Conservation (phyloP, 2,888 invertebrate genomes). For the Stratiomys singularior region DNA sequence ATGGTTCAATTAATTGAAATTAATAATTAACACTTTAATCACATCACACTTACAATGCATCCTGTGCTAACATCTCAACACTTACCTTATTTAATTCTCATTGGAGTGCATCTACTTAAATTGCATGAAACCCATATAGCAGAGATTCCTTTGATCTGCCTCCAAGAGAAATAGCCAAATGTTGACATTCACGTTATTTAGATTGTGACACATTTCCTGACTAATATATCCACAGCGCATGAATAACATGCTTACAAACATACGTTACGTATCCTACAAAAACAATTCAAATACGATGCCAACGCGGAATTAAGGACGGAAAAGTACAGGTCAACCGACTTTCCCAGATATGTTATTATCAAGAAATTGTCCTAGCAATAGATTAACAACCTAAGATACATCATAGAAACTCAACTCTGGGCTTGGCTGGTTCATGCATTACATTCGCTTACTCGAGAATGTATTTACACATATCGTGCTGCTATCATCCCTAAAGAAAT, state of each 20-base stretch:
- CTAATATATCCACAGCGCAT: background rate
- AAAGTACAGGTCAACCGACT: slow-evolving; percentile 15
- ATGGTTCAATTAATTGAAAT: no score
- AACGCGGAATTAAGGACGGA: no score
- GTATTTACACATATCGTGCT: background rate
- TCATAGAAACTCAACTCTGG: background rate
- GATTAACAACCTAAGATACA: slow-evolving; percentile 4
- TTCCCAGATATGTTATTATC: background rate
- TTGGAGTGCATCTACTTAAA: background rate
- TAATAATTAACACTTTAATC: no score
- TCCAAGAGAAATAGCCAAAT: slow-evolving; percentile 28
- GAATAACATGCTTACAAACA: background rate
- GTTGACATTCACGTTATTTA: slow-evolving; percentile 30
- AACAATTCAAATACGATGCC: background rate
- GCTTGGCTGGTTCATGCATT: no score
- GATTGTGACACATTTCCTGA: slow-evolving; percentile 28
- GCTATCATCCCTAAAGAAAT: background rate
- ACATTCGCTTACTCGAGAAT: no score
- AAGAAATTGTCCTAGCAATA: slow-evolving; percentile 15
- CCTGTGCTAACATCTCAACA: no score
- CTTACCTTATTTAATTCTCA: no score
- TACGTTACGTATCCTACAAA: background rate
- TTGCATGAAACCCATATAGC: no score
- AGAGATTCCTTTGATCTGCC: slow-evolving; percentile 13
- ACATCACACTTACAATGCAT: no score